A percentile compares a stretch with the other conserved stretches of the same genome.
Evolutionary conservation across 2,113 vertebrate genomes (phyloP).

Genomic region (Misgurnus mizolepis): DNA sequence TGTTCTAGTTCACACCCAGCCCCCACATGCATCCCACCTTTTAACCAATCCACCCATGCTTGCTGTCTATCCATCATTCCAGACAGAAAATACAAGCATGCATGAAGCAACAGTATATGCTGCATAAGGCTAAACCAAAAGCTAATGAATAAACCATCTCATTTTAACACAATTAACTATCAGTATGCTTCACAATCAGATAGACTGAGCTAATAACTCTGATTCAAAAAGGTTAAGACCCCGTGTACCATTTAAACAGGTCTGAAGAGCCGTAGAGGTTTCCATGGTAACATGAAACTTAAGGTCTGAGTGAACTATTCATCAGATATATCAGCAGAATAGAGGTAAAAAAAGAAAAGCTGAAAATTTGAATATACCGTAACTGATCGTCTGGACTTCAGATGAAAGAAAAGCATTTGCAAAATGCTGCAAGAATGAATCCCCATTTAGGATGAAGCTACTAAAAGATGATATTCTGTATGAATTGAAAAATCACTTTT

Average conservation of each 20-base stretch:
- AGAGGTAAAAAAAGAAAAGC: neutral
- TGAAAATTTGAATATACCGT: neutral
- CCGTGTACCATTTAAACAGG: neutral
- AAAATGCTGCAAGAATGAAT: slow-evolving; percentile 1
- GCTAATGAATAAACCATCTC: neutral
- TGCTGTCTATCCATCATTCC: neutral
- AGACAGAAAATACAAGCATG: slow-evolving; percentile 1
- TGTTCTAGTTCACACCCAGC: slow-evolving; percentile 64
- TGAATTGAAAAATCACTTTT: no score
- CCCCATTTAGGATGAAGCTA: neutral
- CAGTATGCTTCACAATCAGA: neutral
- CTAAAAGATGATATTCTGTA: no score
- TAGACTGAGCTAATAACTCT: neutral
- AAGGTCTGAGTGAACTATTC: neutral
- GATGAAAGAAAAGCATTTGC: neutral
- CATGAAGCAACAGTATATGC: neutral
- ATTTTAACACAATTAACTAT: neutral
- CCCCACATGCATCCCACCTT: neutral
- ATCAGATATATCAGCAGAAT: neutral
- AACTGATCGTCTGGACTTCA: neutral
- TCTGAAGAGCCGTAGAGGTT: slow-evolving; percentile 46
- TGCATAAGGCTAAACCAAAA: neutral
- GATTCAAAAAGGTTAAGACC: slow-evolving; percentile 3
- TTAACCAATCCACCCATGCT: neutral
- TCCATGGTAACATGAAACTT: slow-evolving; percentile 61